These are phyloP conservation scores for Stegostoma tigrinum DNA, from an alignment of 2,113 vertebrate species.

Conservation along the genomic window DNA sequence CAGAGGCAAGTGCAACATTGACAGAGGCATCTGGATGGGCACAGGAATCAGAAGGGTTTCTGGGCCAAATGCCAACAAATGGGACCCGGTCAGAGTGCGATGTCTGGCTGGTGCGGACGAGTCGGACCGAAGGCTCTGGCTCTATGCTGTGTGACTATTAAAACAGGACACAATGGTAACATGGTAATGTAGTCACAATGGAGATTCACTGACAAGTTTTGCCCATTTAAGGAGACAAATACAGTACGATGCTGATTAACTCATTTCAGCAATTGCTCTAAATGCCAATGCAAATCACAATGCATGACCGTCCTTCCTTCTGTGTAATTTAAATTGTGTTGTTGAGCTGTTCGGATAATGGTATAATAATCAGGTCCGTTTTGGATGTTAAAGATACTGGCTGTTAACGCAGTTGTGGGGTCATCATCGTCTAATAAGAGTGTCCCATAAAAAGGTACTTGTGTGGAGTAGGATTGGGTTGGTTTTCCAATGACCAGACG, in stretches of 20 bases:
- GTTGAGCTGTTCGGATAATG: background rate
- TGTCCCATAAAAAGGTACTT: background rate
- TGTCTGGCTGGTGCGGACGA: no score
- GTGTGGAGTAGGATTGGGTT: no score
- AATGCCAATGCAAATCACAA: background rate
- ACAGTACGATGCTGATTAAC: background rate
- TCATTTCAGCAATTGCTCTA: background rate
- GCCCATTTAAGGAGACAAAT: background rate
- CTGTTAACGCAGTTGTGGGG: background rate
- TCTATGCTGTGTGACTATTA: background rate
- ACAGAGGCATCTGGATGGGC: no score
- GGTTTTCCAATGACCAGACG: background rate
- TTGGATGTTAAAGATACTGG: background rate
- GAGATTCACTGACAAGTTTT: background rate
- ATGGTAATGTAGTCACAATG: background rate
- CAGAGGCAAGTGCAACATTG: no score
- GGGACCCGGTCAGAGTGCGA: no score
- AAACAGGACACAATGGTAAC: background rate
- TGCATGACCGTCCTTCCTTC: background rate
- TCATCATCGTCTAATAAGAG: background rate
- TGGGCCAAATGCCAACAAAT: no score
- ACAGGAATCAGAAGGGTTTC: no score
- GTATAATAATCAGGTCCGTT: background rate
- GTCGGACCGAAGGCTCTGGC: no score
- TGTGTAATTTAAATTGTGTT: background rate